A percentile compares a stretch with the other conserved stretches of the same genome.
Conservation (phyloP, 2,797 vertebrate genomes). For the Merluccius polli region DNA sequence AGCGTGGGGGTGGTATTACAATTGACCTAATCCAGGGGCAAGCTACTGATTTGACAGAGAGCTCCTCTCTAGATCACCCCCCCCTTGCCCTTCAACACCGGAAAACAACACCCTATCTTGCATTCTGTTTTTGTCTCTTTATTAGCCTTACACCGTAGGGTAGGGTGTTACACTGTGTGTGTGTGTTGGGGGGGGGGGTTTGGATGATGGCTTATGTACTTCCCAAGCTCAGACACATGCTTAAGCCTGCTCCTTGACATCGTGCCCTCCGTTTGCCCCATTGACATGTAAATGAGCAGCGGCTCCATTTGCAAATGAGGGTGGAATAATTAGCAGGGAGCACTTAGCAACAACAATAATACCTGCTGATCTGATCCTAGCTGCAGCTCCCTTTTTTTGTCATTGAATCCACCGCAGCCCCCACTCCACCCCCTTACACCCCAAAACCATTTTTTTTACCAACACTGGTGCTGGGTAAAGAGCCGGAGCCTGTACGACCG, state of each 20-base stretch:
- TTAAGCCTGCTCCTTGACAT: constrained; percentile 66
- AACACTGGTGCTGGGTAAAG: background rate
- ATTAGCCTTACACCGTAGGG: constrained; percentile 65
- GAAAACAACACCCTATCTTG: constrained; percentile 62
- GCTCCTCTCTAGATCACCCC: constrained; percentile 55
- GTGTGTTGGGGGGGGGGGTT: constrained; percentile 45
- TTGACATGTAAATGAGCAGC: constrained; percentile 75
- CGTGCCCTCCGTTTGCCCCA: constrained; percentile 49
- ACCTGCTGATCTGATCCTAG: constrained; percentile 68
- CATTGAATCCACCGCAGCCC: constrained; percentile 73
- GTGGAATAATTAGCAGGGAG: constrained; percentile 78
- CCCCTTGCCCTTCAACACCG: constrained; percentile 26
- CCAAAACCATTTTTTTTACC: constrained; percentile 6
- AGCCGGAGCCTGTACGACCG: background rate
- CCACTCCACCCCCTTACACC: constrained; percentile 44
- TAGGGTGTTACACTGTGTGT: constrained; percentile 44
- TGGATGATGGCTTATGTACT: constrained; percentile 63
- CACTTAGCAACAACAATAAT: constrained; percentile 77
- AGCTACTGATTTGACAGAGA: constrained; percentile 76
- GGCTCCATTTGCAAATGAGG: constrained; percentile 75
- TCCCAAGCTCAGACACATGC: constrained; percentile 68
- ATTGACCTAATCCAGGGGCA: constrained; percentile 77
- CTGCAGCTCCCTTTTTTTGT: constrained; percentile 65
- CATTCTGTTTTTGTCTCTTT: constrained; percentile 70
- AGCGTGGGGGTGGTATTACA: constrained; percentile 71